Base-by-base conservation (phyloP, 2,113 vertebrate genomes). In the Clarias gariepinus region DNA sequence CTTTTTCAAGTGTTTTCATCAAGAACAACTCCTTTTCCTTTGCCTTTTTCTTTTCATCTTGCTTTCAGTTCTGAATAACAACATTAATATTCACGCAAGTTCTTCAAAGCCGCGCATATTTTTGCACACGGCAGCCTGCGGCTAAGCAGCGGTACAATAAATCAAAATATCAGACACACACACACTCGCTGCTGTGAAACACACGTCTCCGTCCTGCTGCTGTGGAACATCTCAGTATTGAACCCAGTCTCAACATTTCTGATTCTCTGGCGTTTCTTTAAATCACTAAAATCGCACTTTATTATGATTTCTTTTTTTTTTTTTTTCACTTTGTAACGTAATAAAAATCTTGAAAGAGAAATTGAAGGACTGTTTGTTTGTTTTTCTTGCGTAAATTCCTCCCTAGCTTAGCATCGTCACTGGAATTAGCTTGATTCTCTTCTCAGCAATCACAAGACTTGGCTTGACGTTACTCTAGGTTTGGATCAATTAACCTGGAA, bases 281-380 rank as follows among this genome's bases (percentile, higher is more conserved):
- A 63, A 55, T 58, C 30, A 80, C 7, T 82, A 23, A 53, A 91
- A 83, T 60, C 52, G 91, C 92, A 93, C 92, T 92, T 92, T 92
- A 89, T 86, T 36, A 30, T 1, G 0, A 3, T 6, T 80, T 6
- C 1, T 19, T 36, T 41, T 15, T 60, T 4, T 25, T n/a, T n/a
- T 16, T 16, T 28, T 5, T 60, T 16, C 36, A 74, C 64, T 52
- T 84, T 82, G 28, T 55, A 84, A 79, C 15, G 0, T 18, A 58
- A 86, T 66, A 85, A 79, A 79, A 55, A 55, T 79, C 8, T 25
- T 79, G 74, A 69, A 61, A 55, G 8, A 83, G 47, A 68, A 69
- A 2, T 13, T 28, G 41, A 5, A 0, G 1, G 18, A 3, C 12
- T 60, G 19, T 47, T 47, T 41, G 41, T 41, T 41, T 47, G 30